These are phyloP conservation scores for Oryzias javanicus DNA, from an alignment of 2,113 vertebrate genomes.

Conservation along the genomic window DNA sequence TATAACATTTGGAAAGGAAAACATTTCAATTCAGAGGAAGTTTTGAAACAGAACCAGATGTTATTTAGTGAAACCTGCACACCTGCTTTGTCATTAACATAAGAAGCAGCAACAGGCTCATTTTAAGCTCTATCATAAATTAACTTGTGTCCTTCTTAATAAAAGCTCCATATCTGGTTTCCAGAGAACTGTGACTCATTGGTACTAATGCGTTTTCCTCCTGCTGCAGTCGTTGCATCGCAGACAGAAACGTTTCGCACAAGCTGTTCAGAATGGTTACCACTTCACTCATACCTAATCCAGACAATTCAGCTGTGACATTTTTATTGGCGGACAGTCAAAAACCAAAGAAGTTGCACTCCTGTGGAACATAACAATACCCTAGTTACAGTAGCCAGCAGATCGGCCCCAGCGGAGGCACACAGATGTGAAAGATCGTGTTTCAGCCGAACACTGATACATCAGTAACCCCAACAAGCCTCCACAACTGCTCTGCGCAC, in stretches of 20 bases:
- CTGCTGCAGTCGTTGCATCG: conserved; percentile 51
- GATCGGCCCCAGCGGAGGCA: conserved; percentile 51
- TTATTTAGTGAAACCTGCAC: conserved; percentile 34
- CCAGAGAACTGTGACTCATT: conserved; percentile 32
- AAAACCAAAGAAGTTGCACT: conserved; percentile 59
- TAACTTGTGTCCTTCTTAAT: conserved; percentile 69
- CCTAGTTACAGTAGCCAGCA: conserved; percentile 76
- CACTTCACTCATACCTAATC: conserved; percentile 62
- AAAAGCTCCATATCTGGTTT: conserved; percentile 74
- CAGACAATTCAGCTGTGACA: conserved; percentile 76
- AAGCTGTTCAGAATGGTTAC: conserved; percentile 63
- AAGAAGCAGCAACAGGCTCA: conserved; percentile 58
- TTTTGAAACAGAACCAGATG: conserved; percentile 16
- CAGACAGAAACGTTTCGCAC: conserved; percentile 54
- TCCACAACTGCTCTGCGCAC: conserved; percentile 42
- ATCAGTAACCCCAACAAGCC: conserved; percentile 61
- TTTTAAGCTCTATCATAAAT: conserved; percentile 76
- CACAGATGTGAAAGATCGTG: conserved; percentile 75
- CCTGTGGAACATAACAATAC: conserved; percentile 68
- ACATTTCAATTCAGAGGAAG: conserved; percentile 11
- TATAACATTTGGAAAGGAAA: conserved; percentile 27
- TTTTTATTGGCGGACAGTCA: conserved; percentile 75
- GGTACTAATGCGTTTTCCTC: conserved; percentile 77
- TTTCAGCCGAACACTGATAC: conserved; percentile 68
- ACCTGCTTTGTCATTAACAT: conserved; percentile 71